These are phyloP conservation scores for Oopsacas minuta DNA, from an alignment of 37 sponge, comb jelly and placozoan genomes.

Conservation along the genomic window DNA sequence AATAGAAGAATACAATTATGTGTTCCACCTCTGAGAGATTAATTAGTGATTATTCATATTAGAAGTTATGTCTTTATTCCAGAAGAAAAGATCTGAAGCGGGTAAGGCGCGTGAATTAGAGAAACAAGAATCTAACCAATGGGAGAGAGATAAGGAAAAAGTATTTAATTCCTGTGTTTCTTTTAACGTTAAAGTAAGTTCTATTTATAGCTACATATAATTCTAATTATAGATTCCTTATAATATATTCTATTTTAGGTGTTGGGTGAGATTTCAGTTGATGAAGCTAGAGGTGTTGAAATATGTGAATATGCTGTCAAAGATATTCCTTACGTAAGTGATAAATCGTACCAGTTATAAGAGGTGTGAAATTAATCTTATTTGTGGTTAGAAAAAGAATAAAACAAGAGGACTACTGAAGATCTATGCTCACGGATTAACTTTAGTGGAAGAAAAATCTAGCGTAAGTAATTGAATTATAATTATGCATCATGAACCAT, in stretches of 20 bases:
- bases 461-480: constrained; percentile 15
- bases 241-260: no score
- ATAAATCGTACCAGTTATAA: background rate
- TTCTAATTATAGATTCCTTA: no score
- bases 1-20: no score
- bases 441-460: constrained; percentile 26
- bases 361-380: background rate
- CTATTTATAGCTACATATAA: background rate
- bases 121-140: background rate
- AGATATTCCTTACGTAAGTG: constrained; percentile 23
- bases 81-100: background rate
- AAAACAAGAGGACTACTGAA: constrained; percentile 26
- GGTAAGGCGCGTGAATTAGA: background rate
- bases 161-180: background rate
- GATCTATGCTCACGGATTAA: constrained; percentile 25
- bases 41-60: no score
- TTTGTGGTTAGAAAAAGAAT: background rate
- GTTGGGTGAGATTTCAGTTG: constrained; percentile 20
- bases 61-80: background rate
- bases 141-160: background rate
- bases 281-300: constrained; percentile 21
- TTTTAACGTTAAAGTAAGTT: background rate
- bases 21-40: no score
- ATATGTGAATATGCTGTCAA: constrained; percentile 24
- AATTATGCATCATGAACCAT: background rate